Evolutionary conservation across 1,140 invertebrate species (phyloP).

Genomic region (Anastatus disparis): DNA sequence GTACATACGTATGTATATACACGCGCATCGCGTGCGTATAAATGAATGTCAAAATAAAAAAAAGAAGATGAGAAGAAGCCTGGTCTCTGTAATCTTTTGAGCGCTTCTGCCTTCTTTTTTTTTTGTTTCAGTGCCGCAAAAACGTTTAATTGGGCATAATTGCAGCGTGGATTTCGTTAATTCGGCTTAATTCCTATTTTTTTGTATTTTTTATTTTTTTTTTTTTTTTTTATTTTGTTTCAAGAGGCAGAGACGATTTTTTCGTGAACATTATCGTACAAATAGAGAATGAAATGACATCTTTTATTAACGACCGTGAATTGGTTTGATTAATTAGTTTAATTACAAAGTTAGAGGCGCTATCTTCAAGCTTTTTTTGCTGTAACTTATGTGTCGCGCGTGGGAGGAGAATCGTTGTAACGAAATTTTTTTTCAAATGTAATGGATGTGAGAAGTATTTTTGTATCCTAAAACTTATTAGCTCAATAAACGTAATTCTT

Average conservation of each 20-base stretch:
- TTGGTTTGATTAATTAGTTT: conserved; percentile 27
- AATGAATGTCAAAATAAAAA: no score
- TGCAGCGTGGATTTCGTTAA: conserved; percentile 20
- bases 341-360: not conserved
- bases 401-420: not conserved
- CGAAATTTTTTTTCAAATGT: not conserved
- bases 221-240: no score
- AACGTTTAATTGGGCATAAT: conserved; percentile 1
- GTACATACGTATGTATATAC: no score
- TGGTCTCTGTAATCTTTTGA: not conserved
- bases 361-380: no score
- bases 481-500: no score
- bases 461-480: no score
- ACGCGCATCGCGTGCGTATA: conserved; percentile 13
- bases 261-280: not conserved
- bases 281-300: not conserved
- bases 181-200: conserved; percentile 24
- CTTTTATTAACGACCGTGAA: not conserved
- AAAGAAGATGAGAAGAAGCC: not conserved
- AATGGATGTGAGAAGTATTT: not conserved
- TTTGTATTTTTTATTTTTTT: no score
- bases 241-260: no score
- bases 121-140: not conserved
- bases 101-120: not conserved
- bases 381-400: not conserved